Conservation (phyloP, 2,888 invertebrate species). For the Terebella lapidaria region DNA sequence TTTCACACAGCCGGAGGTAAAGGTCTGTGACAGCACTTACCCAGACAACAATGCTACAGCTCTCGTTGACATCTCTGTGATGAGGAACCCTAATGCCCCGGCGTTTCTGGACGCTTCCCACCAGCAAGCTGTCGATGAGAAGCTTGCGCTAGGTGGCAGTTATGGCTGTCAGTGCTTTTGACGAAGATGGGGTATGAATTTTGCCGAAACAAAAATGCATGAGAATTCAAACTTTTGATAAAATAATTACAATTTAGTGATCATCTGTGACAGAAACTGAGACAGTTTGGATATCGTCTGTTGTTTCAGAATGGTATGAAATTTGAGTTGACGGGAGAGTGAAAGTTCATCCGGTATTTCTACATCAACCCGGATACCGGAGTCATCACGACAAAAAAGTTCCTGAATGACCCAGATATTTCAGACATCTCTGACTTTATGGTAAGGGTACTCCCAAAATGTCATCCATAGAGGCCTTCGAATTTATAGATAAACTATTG, state of each 20-base stretch:
- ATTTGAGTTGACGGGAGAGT: conserved; percentile 12
- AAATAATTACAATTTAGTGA: too few relatives aligned
- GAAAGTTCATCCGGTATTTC: conserved; percentile 32
- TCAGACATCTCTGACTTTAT: conserved; percentile 12
- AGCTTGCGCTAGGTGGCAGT: conserved; percentile 27
- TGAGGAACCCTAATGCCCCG: conserved; percentile 58
- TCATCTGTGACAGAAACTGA: too few relatives aligned
- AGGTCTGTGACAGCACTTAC: conserved; percentile 37
- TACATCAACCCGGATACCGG: conserved; percentile 41
- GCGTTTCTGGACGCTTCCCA: conserved; percentile 76
- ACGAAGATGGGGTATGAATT: conserved; percentile 27
- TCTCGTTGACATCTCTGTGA: conserved; percentile 31
- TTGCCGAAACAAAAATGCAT: too few relatives aligned
- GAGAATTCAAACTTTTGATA: too few relatives aligned
- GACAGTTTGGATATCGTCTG: too few relatives aligned
- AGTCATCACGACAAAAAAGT: conserved; percentile 30
- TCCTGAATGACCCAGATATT: conserved; percentile 26
- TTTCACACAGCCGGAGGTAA: conserved; percentile 32
- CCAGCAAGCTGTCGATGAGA: conserved; percentile 87
- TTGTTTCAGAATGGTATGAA: conserved; percentile 10
- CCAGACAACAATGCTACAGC: conserved; percentile 31
- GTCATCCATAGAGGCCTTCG: too few relatives aligned
- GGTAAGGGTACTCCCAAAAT: too few relatives aligned
- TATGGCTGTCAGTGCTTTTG: conserved; percentile 32
- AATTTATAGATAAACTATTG: too few relatives aligned